phyloP scores from a whole-genome alignment of 2,888 invertebrate species.

The Caenorhabditis macrosperma region DNA sequence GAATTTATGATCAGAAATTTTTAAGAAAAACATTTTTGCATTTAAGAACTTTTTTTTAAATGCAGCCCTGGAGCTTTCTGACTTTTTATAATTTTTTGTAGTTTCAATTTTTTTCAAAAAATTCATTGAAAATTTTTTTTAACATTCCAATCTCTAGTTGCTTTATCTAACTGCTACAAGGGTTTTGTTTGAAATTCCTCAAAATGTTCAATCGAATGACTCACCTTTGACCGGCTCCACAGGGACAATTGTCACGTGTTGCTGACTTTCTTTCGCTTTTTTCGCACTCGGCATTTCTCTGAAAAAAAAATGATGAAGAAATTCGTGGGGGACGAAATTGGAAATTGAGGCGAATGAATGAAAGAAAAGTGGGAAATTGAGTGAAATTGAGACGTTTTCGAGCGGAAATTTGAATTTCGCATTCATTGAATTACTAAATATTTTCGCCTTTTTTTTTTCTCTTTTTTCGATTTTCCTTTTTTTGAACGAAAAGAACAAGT shows the following conservation, averaged over 20 bases:
- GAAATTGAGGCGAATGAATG: background rate
- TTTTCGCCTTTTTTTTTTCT: background rate
- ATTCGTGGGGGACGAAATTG: background rate
- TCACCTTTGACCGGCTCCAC: conserved; percentile 55
- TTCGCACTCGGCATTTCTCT: conserved; percentile 41
- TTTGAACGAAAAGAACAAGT: background rate
- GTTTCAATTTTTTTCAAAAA: background rate
- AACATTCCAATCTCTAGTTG: too few species aligned
- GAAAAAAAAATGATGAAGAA: background rate
- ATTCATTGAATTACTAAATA: background rate
- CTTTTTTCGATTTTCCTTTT: background rate
- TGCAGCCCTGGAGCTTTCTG: background rate
- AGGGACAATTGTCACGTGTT: conserved; percentile 59
- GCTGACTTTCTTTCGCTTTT: conserved; percentile 32
- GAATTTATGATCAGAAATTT: too few species aligned
- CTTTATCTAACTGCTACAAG: too few species aligned
- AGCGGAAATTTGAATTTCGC: background rate
- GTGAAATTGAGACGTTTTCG: conserved; percentile 10
- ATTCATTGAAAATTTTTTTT: background rate
- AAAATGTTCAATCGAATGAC: too few species aligned
- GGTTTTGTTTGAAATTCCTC: too few species aligned
- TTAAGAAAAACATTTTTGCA: too few species aligned
- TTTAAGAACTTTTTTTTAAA: too few species aligned
- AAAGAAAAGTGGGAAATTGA: background rate
- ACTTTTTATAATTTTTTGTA: too few species aligned